A percentile compares a stretch with the other conserved stretches of the same genome.
phyloP scores from a whole-genome alignment of 2,113 vertebrate genomes.

The Campylomormyrus numenius region DNA sequence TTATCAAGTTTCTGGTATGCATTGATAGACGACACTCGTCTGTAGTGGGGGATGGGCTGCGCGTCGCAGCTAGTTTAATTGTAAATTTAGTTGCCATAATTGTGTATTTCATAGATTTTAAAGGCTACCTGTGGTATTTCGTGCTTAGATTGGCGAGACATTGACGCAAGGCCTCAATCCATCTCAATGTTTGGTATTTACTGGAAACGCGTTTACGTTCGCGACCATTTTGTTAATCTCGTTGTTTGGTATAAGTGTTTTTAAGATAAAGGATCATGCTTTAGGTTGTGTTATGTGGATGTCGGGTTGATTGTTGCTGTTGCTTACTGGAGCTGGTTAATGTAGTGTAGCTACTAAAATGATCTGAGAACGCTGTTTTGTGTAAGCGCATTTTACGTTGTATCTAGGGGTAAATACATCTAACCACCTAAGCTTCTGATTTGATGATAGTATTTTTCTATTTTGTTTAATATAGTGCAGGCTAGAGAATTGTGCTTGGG shows the following conservation, averaged over 20 bases:
- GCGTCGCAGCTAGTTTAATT: background rate
- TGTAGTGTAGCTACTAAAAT: background rate
- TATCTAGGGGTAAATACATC: background rate
- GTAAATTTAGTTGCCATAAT: background rate
- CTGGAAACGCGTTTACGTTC: background rate
- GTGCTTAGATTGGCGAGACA: background rate
- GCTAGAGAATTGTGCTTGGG: background rate
- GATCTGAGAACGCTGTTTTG: background rate
- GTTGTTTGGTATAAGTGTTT: background rate
- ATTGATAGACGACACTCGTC: background rate
- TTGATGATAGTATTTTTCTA: background rate
- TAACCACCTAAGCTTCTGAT: background rate
- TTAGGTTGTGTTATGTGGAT: background rate
- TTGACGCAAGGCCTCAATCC: background rate
- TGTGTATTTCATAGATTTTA: background rate
- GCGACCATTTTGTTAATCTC: background rate
- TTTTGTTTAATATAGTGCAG: background rate
- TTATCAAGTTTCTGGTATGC: slow-evolving; percentile 2
- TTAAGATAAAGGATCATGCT: background rate
- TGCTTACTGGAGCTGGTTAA: background rate
- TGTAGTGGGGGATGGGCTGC: background rate
- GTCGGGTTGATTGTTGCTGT: background rate
- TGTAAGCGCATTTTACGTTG: background rate
- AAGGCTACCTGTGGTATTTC: background rate
- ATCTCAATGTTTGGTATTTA: background rate